phyloP scores from a whole-genome alignment of 2,797 vertebrate genomes.

The Threskiornis aethiopicus region DNA sequence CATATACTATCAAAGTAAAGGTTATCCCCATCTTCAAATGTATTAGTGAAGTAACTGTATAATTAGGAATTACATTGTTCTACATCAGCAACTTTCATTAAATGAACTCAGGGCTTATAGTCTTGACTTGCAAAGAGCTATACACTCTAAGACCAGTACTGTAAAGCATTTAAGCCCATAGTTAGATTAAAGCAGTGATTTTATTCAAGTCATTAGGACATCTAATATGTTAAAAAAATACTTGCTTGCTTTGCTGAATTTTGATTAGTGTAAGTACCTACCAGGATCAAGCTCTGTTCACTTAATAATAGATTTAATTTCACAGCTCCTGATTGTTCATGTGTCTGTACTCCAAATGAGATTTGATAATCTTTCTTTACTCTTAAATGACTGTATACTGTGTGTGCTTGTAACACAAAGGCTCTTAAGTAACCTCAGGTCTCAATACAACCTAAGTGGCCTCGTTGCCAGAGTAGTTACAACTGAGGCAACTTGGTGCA shows the following conservation, averaged over 20 bases:
- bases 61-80: not conserved
- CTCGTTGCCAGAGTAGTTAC: not conserved
- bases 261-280: not conserved
- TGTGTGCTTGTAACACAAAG: not conserved
- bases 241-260: not conserved
- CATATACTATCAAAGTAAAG: not conserved
- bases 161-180: not conserved
- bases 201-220: not conserved
- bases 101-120: not conserved
- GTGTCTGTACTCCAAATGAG: not conserved
- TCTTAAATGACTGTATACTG: not conserved
- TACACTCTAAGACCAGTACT: not conserved
- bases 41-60: not conserved
- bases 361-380: not conserved
- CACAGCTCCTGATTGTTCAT: not conserved
- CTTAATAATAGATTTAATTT: not conserved
- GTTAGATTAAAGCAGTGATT: not conserved
- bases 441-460: not conserved
- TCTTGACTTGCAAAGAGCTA: not conserved
- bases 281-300: not conserved
- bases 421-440: not conserved
- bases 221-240: not conserved
- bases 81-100: not conserved
- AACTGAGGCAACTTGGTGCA: accelerated
- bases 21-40: not conserved